Conservation (phyloP, 2,797 vertebrate genomes). For the Threskiornis aethiopicus region DNA sequence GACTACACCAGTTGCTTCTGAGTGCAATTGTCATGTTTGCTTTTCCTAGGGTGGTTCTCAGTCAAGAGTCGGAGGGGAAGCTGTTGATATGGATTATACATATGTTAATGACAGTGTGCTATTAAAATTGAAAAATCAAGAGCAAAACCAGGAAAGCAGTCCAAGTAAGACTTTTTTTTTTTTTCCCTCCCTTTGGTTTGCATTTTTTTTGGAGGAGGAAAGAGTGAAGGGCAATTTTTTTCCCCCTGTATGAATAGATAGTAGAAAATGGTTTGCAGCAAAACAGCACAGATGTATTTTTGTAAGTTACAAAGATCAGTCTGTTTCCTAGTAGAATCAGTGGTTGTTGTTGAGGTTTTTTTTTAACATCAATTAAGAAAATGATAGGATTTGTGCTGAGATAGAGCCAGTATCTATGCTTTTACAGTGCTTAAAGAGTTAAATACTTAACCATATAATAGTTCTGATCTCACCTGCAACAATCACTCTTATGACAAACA, state of each 20-base stretch:
- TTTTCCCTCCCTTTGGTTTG: neutral
- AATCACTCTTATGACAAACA: neutral
- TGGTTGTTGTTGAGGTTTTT: neutral
- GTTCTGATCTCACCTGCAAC: neutral
- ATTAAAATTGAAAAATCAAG: conserved; percentile 73
- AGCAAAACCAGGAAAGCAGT: conserved; percentile 53
- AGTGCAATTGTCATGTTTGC: neutral
- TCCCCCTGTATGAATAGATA: neutral
- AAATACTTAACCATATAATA: neutral
- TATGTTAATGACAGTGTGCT: conserved; percentile 90
- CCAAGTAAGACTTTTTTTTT: conserved; percentile 67
- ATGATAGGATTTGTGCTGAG: neutral
- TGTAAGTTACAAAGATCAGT: neutral
- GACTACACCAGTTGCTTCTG: neutral
- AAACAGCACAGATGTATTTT: neutral
- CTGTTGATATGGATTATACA: conserved; percentile 87
- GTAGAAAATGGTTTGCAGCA: neutral
- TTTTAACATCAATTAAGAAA: neutral
- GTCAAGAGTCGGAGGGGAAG: conserved; percentile 71
- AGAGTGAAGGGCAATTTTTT: neutral
- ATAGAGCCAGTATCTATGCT: neutral
- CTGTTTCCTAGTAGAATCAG: neutral
- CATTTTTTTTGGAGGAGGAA: neutral
- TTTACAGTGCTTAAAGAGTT: neutral
- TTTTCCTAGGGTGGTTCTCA: conserved; percentile 63